Percentiles rank a stretch among this genome's conserved stretches.
phyloP scores from a whole-genome alignment of 2,113 vertebrate genomes.

The Gorilla gorilla region DNA sequence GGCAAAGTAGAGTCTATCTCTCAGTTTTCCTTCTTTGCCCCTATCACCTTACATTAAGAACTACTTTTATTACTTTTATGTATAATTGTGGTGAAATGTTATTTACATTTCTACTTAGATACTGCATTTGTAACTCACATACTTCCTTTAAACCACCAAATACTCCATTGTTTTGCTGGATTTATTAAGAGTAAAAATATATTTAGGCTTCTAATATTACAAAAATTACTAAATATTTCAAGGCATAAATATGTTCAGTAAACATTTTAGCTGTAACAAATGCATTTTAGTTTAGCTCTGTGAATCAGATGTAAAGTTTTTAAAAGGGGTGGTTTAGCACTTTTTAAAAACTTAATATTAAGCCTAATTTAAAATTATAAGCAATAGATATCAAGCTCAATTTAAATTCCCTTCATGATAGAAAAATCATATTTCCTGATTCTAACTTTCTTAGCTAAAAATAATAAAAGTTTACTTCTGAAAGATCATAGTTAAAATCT shows the following conservation, averaged over 20 bases:
- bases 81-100: constrained; percentile 5
- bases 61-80: constrained; percentile 38
- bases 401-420: constrained; percentile 48
- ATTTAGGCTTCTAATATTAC: background rate
- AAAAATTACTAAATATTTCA: constrained; percentile 64
- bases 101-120: constrained; percentile 25
- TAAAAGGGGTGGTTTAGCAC: background rate
- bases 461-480: constrained; percentile 59
- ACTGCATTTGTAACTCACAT: constrained; percentile 9
- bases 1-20: background rate
- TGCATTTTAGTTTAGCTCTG: constrained; percentile 25
- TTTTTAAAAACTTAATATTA: constrained; percentile 50
- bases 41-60: background rate
- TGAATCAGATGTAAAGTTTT: constrained; percentile 34
- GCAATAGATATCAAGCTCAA: constrained; percentile 16
- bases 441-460: constrained; percentile 50
- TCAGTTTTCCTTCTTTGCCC: background rate
- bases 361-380: constrained; percentile 54
- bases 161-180: background rate
- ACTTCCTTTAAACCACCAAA: constrained; percentile 46
- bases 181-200: constrained; percentile 55
- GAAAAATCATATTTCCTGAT: constrained; percentile 44
- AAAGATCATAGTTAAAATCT: constrained; percentile 66
- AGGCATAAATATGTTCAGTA: constrained; percentile 1
- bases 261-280: constrained; percentile 18